Evolutionary conservation across 2,797 vertebrate species (phyloP), one percentile per base, ranked within the genome.

Genomic region (Chelonia mydas): DNA sequence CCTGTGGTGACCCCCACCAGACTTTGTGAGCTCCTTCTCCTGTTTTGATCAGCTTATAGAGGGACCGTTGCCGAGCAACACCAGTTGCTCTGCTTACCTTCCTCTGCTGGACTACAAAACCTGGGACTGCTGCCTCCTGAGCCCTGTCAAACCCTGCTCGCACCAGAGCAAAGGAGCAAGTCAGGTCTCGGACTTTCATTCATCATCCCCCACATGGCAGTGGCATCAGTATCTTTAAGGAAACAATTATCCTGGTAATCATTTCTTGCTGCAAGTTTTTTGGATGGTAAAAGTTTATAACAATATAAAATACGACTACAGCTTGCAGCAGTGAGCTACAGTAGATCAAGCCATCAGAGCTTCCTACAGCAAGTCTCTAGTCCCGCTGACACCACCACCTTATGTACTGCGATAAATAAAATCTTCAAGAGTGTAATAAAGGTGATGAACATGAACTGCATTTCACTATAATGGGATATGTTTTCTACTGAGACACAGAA

Each of bases 371-470:
- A 78, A 84, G 83, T 88, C 88, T 94, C 96, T 84, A 96, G 93
- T 92, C 45, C 92, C 89, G 23, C 87, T 93, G 90, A 88, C 92
- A 84, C 21, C 13, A 1, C 68, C 5, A 84, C 90, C 61, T 96
- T 93, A 90, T 86, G 80, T 65, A 25, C 41, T 19, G 76, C 54
- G 55, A 81, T 94, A 96, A 94, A 72, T 72, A 72, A 72, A 41
- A 90, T 96, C 92, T 91, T 95, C 68, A 41, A 3, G 55, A 89
- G 85, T 51, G 37, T 83, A 92, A 88, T 94, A 95, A 90, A 94
- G 90, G 88, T 91, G 68, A 72, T 72, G 68, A 72, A 37, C 21
- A 2, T 72, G 84, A 93, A 49, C 81, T 92, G 84, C 91, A 57
- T 94, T 94, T 96, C 91, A 78, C 45, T 88, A 78, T 88, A 87